Conservation (phyloP, 2,888 invertebrate genomes). For the Synergus umbraculus region DNA sequence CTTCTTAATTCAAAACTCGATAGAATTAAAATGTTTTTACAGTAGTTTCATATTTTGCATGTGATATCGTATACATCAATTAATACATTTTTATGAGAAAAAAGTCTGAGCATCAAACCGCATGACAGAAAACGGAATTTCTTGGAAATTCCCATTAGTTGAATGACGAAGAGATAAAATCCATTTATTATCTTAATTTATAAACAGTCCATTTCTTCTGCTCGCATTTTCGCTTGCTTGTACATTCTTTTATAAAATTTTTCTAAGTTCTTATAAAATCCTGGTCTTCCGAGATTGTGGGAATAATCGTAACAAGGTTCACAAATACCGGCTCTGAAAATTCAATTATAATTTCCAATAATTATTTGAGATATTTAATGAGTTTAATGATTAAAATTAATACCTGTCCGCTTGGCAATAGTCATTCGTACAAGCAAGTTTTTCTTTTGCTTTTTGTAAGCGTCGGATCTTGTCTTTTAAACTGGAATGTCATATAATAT, state of each 20-base stretch:
- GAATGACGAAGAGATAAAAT: background rate
- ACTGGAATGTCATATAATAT: conserved; percentile 50
- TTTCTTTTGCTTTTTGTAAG: conserved; percentile 54
- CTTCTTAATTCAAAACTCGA: background rate
- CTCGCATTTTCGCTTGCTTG: conserved; percentile 68
- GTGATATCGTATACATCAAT: conserved; percentile 17
- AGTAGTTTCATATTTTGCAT: conserved; percentile 32
- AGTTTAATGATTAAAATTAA: background rate
- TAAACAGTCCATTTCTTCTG: conserved; percentile 58
- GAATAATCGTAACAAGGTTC: conserved; percentile 46
- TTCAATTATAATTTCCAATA: conserved; percentile 40
- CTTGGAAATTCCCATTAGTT: background rate
- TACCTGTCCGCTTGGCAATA: conserved; percentile 54
- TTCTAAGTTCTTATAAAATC: conserved; percentile 71
- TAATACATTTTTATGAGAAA: conserved; percentile 20
- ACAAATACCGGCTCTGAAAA: conserved; percentile 48
- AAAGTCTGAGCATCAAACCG: background rate
- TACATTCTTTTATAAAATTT: conserved; percentile 73
- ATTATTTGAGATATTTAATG: background rate
- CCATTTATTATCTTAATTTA: conserved; percentile 34
- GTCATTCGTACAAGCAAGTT: conserved; percentile 47
- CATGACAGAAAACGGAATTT: background rate
- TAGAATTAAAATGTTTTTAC: conserved; percentile 7
- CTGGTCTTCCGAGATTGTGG: conserved; percentile 53
- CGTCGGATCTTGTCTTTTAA: conserved; percentile 57